phyloP scores from a whole-genome alignment of 2,113 vertebrate species.

The Colaptes auratus region DNA sequence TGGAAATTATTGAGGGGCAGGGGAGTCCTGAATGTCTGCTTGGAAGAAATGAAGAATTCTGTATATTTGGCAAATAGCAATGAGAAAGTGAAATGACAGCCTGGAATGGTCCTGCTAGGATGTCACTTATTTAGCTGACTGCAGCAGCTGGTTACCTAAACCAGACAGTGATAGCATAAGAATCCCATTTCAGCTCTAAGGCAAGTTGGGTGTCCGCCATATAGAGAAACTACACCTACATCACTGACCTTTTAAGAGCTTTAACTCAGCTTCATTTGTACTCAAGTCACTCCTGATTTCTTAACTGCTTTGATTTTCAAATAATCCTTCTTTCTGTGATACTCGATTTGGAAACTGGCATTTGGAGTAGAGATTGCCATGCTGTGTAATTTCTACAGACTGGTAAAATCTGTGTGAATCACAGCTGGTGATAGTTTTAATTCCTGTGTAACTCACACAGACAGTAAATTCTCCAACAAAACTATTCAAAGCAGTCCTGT shows the following conservation, averaged over 20 bases:
- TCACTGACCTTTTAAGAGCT: not conserved
- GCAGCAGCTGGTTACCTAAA: not conserved
- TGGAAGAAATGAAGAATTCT: not conserved
- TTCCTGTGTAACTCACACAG: not conserved
- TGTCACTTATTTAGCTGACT: not conserved
- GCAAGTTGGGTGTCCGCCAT: not conserved
- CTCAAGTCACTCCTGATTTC: not conserved
- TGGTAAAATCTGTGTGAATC: not conserved
- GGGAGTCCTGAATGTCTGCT: not conserved
- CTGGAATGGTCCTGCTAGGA: not conserved
- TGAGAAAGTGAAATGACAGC: not conserved
- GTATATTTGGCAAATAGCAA: not conserved
- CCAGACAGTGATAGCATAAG: not conserved
- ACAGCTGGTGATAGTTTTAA: not conserved
- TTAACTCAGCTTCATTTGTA: not conserved
- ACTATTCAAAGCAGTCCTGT: not conserved
- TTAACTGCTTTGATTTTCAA: not conserved
- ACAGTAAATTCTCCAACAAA: not conserved
- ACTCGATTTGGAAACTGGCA: not conserved
- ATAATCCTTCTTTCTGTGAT: not conserved
- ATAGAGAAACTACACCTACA: not conserved
- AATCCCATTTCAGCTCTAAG: not conserved
- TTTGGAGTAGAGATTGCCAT: not conserved
- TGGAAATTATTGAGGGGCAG: not conserved
- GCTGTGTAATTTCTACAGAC: not conserved